These are phyloP conservation scores for Sylvilagus bachmani DNA, from an alignment of 2,113 vertebrate species.

Conservation along the genomic window DNA sequence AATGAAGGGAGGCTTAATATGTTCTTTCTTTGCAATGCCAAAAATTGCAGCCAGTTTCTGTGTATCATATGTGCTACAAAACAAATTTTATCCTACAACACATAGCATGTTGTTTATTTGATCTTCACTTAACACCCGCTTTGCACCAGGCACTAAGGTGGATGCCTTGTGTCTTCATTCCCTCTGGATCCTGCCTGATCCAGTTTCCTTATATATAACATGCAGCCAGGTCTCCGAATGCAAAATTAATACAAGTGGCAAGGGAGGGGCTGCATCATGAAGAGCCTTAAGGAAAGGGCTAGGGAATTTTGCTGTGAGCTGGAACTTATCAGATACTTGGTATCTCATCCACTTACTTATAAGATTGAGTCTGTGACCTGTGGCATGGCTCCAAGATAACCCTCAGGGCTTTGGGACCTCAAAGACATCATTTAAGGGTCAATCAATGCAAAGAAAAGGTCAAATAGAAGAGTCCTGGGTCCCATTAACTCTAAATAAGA, in stretches of 20 bases:
- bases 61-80: neutral
- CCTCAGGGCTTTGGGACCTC: neutral
- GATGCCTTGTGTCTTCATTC: neutral
- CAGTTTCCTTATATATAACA: no score
- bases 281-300: neutral
- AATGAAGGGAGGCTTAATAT: neutral
- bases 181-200: no score
- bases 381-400: neutral
- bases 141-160: neutral
- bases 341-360: neutral
- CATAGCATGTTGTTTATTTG: neutral
- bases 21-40: neutral
- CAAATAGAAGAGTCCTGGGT: neutral
- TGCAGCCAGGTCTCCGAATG: neutral
- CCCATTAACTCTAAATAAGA: neutral
- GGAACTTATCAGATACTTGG: neutral
- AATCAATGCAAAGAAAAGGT: neutral
- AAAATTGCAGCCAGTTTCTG: neutral
- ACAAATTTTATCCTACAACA: neutral
- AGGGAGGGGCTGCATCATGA: neutral
- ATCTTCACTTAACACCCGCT: neutral
- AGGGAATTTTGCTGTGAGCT: neutral
- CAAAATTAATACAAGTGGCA: neutral
- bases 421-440: neutral
- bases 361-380: neutral